Percentiles rank a stretch among this genome's conserved stretches.
phyloP scores from a whole-genome alignment of 2,888 invertebrate genomes.

The Troides oblongomaculatus region DNA sequence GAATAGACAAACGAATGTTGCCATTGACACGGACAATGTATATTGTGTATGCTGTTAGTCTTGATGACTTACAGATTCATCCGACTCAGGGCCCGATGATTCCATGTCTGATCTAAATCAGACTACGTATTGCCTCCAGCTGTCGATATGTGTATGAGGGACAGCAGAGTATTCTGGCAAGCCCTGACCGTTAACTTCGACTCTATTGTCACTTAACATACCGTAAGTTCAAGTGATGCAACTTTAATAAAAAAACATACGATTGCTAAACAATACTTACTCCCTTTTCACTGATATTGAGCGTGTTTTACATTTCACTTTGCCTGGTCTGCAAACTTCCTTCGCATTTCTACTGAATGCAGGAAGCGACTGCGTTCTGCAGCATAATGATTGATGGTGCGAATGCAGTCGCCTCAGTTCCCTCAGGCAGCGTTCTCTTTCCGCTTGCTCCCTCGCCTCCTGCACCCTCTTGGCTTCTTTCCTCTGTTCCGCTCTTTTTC shows the following conservation, averaged over 20 bases:
- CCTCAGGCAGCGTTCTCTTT: slow-evolving; percentile 25
- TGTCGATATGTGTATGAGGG: no score
- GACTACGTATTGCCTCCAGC: no score
- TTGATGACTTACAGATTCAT: no score
- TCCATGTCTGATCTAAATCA: no score
- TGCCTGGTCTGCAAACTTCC: slow-evolving; percentile 2
- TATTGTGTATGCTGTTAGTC: no score
- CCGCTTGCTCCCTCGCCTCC: slow-evolving; percentile 8
- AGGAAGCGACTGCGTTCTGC: slow-evolving; percentile 16
- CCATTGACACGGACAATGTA: neutral
- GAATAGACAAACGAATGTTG: slow-evolving; percentile 32
- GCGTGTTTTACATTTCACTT: slow-evolving; percentile 14
- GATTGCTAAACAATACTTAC: slow-evolving; percentile 4
- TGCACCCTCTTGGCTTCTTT: slow-evolving; percentile 3
- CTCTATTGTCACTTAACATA: no score
- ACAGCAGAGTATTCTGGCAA: no score
- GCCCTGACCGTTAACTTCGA: no score
- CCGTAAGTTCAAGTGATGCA: no score
- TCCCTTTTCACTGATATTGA: slow-evolving; percentile 6
- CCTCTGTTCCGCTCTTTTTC: neutral
- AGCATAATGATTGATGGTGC: slow-evolving; percentile 20
- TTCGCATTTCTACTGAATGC: slow-evolving; percentile 16
- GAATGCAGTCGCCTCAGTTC: slow-evolving; percentile 25
- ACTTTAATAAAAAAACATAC: neutral
- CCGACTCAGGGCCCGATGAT: no score